Base-by-base conservation (phyloP, 2,888 invertebrate species). In the Erynnis tages region DNA sequence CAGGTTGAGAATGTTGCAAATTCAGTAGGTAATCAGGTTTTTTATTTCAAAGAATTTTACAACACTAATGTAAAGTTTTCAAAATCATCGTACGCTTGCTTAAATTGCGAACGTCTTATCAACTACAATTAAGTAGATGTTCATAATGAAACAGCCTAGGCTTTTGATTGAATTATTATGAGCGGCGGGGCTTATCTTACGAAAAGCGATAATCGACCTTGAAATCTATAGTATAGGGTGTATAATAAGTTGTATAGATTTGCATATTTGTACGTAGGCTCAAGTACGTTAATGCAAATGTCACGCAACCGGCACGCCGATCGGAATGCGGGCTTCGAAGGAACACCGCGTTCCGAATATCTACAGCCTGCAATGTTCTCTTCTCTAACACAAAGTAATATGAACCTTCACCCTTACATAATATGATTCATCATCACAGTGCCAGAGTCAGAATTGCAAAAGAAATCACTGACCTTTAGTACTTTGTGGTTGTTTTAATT, bases 291-390 rank as follows among this genome's bases (percentile, higher is more conserved):
- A 64, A 79, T 76, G 80, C 76, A 79, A 82, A 82, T 82, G 74
- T 73, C 72, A 73, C 60, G 69, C 71, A 74, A 78, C 71, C 75
- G 62, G 79, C 67, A 78, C 79, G 70, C 46, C 63, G 58, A 64
- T 68, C 56, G 79, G 82, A 82, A 83, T 83, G 82, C 76, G 76
- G 75, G 71, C 63, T 69, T 65, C 65, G 65, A 68, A 66, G 61
- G 58, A 65, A 60, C 63, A 58, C 59, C 55, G 61, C 65, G 71
- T 73, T 66, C 71, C 66, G 67, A 73, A 72, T 73, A n/a, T n/a
- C n/a, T n/a, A 71, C 69, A 57, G 57, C 57, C 50, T 55, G 54
- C 35, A 37, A 52, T 53, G 50, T 57, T 57, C 55, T 58, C 56
- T 53, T 44, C 53, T 38, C 34, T 13, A 30, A 11, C 38, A 53